Base-by-base conservation (phyloP, 2,113 vertebrate species). In the Corythaixoides concolor region DNA sequence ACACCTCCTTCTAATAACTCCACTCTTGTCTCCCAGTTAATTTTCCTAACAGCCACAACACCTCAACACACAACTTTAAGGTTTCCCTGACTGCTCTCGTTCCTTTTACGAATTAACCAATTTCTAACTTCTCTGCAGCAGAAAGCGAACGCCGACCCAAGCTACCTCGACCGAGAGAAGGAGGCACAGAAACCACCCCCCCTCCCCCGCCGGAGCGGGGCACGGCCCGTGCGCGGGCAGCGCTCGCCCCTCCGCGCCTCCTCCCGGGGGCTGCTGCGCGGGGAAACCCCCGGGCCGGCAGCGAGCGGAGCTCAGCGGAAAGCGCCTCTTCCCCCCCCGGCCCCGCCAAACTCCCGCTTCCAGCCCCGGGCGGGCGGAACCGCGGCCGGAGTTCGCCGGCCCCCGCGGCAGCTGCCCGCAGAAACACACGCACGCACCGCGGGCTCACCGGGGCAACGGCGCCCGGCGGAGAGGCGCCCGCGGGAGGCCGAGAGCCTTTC, bases 141-240 rank as follows among this genome's bases (percentile, higher is more conserved):
- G 23, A 4, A 43, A 11, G 1, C n/a, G 49, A 37, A 28, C 79
- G 1, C 66, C 33, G 26, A 27, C 70, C 84, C 2, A 39, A 80
- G 49, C 14, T 4, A 24, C 39, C 56, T 1, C 0, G 55, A 6
- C 39, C 3, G 49, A 41, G 17, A 12, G 33, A 27, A 13, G 12
- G 22, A 11, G 19, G 35, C 41, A 19, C 43, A 15, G 33, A 12
- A 32, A 5, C 23, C n/a, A n/a, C 30, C 9, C 32, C 58, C 7
- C 30, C 16, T 16, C 30, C 55, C 39, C 39, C 39, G 39, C 39
- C 39, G 39, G 39, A 39, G 39, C 39, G 8, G 11, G 39, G 39
- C 39, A 39, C 39, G 39, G 39, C 39, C 39, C 39, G 39, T 39
- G 39, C 39, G 39, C 39, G 39, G 39, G 39, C 39, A 39, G 39